Conservation (phyloP, 37 sponge, comb jelly and placozoan species). For the Chondrilla cf. caribensis region DNA sequence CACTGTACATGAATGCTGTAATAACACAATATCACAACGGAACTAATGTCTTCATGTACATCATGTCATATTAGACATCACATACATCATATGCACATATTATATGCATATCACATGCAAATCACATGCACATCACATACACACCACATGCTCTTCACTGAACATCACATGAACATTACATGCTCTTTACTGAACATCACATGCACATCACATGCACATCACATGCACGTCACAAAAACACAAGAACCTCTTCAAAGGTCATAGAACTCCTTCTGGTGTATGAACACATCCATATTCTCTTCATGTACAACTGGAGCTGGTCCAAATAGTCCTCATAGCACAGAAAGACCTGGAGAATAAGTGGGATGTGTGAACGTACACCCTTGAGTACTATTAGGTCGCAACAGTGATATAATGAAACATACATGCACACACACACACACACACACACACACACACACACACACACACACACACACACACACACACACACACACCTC, state of each 20-base stretch:
- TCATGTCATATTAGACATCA: neutral
- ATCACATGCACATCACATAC: neutral
- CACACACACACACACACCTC: conserved; percentile 7
- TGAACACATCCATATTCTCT: conserved; percentile 5
- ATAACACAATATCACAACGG: neutral
- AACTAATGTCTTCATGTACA: neutral
- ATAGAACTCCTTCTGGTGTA: neutral
- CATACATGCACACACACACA: no score
- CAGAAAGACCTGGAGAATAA: neutral
- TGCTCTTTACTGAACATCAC: neutral
- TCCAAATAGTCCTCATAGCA: conserved; percentile 11
- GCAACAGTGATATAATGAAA: no score
- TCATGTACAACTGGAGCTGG: neutral
- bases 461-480: no score
- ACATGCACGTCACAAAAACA: neutral
- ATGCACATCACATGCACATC: neutral
- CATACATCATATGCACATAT: no score
- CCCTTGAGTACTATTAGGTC: no score
- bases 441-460: no score
- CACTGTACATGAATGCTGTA: neutral
- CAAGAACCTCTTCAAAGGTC: conserved; percentile 16
- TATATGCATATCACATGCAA: neutral
- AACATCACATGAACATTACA: neutral
- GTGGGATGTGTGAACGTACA: neutral
- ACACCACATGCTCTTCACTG: neutral